phyloP scores from a whole-genome alignment of 1,140 invertebrate genomes.

The Drosophila arizonae region DNA sequence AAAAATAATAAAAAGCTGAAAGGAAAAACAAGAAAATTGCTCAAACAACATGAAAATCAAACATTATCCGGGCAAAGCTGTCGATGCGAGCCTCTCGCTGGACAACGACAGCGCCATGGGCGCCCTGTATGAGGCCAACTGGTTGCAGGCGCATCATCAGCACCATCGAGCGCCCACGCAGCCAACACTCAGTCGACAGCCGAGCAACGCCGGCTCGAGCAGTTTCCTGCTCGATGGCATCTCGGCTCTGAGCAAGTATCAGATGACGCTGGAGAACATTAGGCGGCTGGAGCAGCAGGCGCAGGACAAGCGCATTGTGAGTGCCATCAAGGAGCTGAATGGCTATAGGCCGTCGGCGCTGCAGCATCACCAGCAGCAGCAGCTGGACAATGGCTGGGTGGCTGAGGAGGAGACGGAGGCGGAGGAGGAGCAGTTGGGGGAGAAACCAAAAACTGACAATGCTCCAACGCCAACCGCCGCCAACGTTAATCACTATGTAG shows the following conservation, averaged over 20 bases:
- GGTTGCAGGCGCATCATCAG: constrained; percentile 86
- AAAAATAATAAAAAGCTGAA: constrained; percentile 15
- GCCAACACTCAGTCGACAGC: constrained; percentile 49
- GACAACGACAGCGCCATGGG: constrained; percentile 87
- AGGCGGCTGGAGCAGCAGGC: constrained; percentile 60
- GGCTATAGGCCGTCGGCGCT: constrained; percentile 85
- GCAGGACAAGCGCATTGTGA: constrained; percentile 56
- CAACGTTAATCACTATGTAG: constrained; percentile 71
- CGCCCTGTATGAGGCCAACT: constrained; percentile 91
- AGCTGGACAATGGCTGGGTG: constrained; percentile 85
- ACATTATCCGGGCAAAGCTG: constrained; percentile 91
- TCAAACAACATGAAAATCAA: constrained; percentile 88
- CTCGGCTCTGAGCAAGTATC: constrained; percentile 85
- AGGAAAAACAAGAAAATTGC: constrained; percentile 22
- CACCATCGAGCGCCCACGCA: constrained; percentile 51
- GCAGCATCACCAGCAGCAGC: constrained; percentile 83
- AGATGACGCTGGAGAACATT: constrained; percentile 85
- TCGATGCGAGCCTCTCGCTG: constrained; percentile 85
- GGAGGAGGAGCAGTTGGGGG: not conserved
- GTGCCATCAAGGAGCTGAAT: constrained; percentile 84
- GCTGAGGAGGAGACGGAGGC: constrained; percentile 47
- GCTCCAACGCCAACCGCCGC: not conserved
- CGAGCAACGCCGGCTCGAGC: constrained; percentile 63
- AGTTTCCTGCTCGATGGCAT: constrained; percentile 83
- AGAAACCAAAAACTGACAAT: not conserved